phyloP scores from a whole-genome alignment of 1,140 invertebrate genomes.

The Onthophagus taurus region DNA sequence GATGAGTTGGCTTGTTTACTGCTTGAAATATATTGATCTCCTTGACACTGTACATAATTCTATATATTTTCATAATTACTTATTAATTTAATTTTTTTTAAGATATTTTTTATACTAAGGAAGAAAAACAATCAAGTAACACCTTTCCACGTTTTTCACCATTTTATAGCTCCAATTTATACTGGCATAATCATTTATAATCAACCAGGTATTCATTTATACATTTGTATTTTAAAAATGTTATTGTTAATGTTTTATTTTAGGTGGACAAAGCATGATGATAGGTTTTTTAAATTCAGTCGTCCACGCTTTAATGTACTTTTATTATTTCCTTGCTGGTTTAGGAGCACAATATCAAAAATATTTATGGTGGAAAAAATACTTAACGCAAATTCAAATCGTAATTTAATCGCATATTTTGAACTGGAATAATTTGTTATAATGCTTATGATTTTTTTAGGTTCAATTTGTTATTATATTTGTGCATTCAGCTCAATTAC shows the following conservation, averaged over 20 bases:
- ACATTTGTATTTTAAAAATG: too few species aligned
- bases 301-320: conserved; percentile 77
- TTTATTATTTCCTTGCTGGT: conserved; percentile 73
- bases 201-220: too few species aligned
- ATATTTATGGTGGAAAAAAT: conserved; percentile 88
- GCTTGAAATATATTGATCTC: conserved; percentile 82
- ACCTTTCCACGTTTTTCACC: conserved; percentile 83
- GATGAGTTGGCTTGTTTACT: too few species aligned
- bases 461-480: conserved; percentile 1
- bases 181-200: too few species aligned
- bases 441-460: not conserved
- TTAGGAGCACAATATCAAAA: conserved; percentile 73
- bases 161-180: too few species aligned
- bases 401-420: conserved; percentile 44
- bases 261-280: too few species aligned
- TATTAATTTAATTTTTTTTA: too few species aligned
- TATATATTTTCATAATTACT: too few species aligned
- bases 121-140: conserved; percentile 81
- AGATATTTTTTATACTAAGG: conserved; percentile 77
- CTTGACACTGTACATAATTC: conserved; percentile 87
- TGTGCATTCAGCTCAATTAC: not conserved
- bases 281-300: conserved; percentile 86
- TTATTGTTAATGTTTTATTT: too few species aligned
- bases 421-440: not conserved
- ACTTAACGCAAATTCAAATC: conserved; percentile 77